A percentile compares a stretch with the other conserved stretches of the same genome.
These are phyloP conservation scores for Sclerodermus sp. DNA, from an alignment of 2,888 invertebrate species.

Conservation along the genomic window DNA sequence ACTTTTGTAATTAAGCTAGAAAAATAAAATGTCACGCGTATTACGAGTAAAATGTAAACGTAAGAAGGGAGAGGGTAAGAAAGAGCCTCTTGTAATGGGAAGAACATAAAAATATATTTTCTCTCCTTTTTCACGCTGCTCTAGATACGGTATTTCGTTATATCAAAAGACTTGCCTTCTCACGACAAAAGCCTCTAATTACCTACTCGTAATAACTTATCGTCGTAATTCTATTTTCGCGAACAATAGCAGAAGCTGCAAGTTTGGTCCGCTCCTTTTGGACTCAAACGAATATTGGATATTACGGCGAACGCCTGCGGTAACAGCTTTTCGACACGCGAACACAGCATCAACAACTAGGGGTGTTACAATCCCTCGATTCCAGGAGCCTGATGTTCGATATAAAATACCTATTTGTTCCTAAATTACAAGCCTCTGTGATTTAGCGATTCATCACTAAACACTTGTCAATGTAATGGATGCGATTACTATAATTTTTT, in stretches of 20 bases:
- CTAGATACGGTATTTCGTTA: too few relatives aligned
- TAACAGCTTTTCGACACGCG: conserved; percentile 49
- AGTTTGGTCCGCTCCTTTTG: conserved; percentile 22
- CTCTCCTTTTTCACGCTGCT: background rate
- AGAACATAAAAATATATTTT: too few relatives aligned
- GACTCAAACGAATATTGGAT: conserved; percentile 46
- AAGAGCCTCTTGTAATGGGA: too few relatives aligned
- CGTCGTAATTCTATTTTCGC: conserved; percentile 37
- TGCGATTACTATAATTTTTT: too few relatives aligned
- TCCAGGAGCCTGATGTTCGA: conserved; percentile 14
- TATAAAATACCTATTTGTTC: conserved; percentile 14
- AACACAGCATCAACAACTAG: conserved; percentile 42
- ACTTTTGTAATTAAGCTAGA: too few relatives aligned
- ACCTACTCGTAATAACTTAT: conserved; percentile 37
- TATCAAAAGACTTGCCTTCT: too few relatives aligned
- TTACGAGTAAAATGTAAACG: too few relatives aligned
- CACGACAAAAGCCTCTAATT: conserved; percentile 35
- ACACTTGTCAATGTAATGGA: background rate
- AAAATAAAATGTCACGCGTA: too few relatives aligned
- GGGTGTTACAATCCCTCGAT: conserved; percentile 25
- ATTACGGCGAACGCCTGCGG: conserved; percentile 43
- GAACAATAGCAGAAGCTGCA: conserved; percentile 28
- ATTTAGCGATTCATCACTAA: background rate
- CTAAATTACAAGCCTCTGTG: background rate
- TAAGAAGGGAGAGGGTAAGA: too few relatives aligned